phyloP scores from a whole-genome alignment of 2,797 vertebrate genomes.

The Eurystomus glaucurus region DNA sequence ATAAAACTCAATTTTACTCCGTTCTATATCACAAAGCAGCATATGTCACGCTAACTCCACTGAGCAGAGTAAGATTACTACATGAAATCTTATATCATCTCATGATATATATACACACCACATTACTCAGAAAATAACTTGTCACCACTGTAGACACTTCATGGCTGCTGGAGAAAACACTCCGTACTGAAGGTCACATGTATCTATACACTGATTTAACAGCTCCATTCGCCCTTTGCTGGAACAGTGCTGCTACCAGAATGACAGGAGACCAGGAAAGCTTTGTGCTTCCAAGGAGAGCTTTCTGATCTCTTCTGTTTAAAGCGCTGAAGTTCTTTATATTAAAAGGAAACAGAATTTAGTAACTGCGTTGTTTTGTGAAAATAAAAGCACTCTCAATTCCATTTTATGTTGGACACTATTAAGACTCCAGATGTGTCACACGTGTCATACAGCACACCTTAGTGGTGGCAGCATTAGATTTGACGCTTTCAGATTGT shows the following conservation, averaged over 20 bases:
- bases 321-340: neutral
- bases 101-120: slow-evolving; percentile 60
- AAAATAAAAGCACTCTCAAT: neutral
- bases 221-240: slow-evolving; percentile 19
- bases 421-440: neutral
- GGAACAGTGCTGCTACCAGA: neutral
- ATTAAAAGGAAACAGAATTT: neutral
- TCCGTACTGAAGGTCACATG: slow-evolving; percentile 50
- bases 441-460: neutral
- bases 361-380: neutral
- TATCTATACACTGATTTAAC: neutral
- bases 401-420: neutral
- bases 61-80: slow-evolving; percentile 56
- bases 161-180: slow-evolving; percentile 46
- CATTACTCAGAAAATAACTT: slow-evolving; percentile 70
- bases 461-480: neutral
- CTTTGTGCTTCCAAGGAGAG: neutral
- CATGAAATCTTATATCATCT: slow-evolving; percentile 50
- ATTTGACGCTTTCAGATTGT: neutral
- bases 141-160: slow-evolving; percentile 54
- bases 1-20: slow-evolving; percentile 58
- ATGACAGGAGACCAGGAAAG: neutral
- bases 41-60: slow-evolving; percentile 57
- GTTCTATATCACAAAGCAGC: slow-evolving; percentile 68
- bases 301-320: neutral